Conservation (phyloP, 2,113 vertebrate species). For the Sturnira hondurensis region DNA sequence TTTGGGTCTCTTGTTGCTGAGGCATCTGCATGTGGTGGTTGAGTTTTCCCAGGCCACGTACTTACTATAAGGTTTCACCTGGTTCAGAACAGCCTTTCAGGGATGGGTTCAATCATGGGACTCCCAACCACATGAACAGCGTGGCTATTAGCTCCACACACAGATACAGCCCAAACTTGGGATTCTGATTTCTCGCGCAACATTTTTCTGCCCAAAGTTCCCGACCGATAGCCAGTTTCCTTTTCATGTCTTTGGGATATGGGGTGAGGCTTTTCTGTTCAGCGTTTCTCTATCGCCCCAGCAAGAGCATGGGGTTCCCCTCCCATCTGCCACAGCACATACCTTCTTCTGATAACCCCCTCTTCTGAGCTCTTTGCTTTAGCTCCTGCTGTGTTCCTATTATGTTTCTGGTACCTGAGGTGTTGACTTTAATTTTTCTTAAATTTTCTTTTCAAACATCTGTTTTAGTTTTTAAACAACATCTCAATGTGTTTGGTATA, state of each 20-base stretch:
- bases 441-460: neutral
- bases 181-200: neutral
- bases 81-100: neutral
- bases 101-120: neutral
- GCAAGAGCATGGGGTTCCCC: neutral
- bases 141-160: neutral
- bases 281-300: neutral
- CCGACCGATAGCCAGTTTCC: neutral
- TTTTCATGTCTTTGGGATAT: neutral
- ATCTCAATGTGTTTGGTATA: neutral
- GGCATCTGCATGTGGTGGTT: neutral
- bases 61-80: neutral
- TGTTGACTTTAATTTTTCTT: neutral
- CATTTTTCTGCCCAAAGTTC: neutral
- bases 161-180: neutral
- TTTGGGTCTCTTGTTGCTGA: neutral
- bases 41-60: neutral
- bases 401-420: neutral
- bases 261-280: neutral
- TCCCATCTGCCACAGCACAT: accelerated
- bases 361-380: neutral
- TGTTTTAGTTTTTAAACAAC: neutral
- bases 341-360: neutral
- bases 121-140: neutral
- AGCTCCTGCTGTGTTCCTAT: neutral